Conservation (phyloP, 2,888 invertebrate species). For the Eumerus sabulonum region DNA sequence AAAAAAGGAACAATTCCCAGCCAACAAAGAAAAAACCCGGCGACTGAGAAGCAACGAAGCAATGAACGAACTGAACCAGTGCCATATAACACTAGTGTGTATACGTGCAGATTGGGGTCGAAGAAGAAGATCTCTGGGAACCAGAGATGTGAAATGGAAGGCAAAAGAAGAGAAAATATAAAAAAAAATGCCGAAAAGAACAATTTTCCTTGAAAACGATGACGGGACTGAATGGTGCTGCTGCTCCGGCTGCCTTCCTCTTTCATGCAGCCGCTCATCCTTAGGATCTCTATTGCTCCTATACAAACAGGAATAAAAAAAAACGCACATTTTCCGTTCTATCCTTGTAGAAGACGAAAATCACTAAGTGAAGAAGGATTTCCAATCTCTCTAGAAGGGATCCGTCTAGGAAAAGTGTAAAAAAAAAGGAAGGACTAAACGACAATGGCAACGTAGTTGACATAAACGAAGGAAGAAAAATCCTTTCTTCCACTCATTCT, state of each 20-base stretch:
- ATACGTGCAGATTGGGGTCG: conserved; percentile 48
- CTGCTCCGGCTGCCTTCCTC: conserved; percentile 9
- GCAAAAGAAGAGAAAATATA: conserved; percentile 24
- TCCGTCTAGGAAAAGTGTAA: conserved; percentile 30
- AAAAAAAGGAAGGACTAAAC: conserved; percentile 41
- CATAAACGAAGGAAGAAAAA: conserved; percentile 50
- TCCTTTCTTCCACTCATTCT: conserved; percentile 25
- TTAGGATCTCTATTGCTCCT: conserved; percentile 13
- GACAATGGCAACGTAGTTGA: conserved; percentile 55
- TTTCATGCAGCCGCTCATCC: conserved; percentile 20
- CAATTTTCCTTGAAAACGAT: conserved; percentile 53
- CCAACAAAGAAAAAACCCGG: conserved; percentile 60
- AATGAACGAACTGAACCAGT: conserved; percentile 13
- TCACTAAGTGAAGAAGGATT: conserved; percentile 60
- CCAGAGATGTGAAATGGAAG: conserved; percentile 12
- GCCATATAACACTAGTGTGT: conserved; percentile 12
- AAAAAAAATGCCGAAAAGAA: conserved; percentile 41
- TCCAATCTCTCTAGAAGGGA: conserved; percentile 49
- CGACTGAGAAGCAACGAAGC: too few species aligned
- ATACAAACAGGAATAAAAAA: conserved; percentile 29
- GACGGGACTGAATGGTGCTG: conserved; percentile 56
- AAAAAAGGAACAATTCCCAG: conserved; percentile 42
- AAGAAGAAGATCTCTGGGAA: conserved; percentile 40
- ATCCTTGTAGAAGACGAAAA: conserved; percentile 48
- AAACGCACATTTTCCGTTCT: too few species aligned